Percentiles rank a stretch among this genome's conserved stretches.
Conservation (phyloP, 2,797 vertebrate species). For the Diceros bicornis region DNA sequence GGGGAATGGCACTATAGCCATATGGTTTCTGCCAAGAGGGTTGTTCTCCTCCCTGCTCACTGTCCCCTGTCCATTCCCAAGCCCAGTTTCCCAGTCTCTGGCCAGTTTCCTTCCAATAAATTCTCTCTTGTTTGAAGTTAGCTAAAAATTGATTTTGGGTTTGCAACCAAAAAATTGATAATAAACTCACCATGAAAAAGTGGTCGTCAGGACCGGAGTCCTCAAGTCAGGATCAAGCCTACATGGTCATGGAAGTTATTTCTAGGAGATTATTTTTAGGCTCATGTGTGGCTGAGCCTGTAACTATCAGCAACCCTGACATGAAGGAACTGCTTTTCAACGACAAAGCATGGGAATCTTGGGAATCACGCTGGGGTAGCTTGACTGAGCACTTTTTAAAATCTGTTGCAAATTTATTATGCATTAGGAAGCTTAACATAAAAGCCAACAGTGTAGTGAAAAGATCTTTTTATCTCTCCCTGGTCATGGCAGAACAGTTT, state of each 20-base stretch:
- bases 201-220: not conserved
- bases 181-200: not conserved
- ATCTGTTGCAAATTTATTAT: constrained; percentile 83
- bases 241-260: too few species aligned
- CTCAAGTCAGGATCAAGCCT: not conserved
- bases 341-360: not conserved
- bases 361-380: not conserved
- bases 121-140: not conserved
- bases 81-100: not conserved
- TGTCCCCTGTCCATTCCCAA: too few species aligned
- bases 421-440: constrained; percentile 82
- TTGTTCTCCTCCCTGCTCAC: not conserved
- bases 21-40: not conserved
- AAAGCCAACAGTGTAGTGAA: constrained; percentile 86
- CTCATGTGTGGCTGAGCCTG: not conserved
- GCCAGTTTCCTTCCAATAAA: not conserved
- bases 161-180: not conserved
- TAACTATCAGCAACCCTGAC: not conserved
- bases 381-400: not conserved
- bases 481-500: constrained; percentile 82
- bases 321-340: not conserved
- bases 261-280: not conserved
- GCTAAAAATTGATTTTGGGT: not conserved
- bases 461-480: constrained; percentile 82
- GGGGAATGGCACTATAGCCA: not conserved